Evolutionary conservation across 2,888 invertebrate genomes (phyloP).

Genomic region (Gandaritis pyraliata): DNA sequence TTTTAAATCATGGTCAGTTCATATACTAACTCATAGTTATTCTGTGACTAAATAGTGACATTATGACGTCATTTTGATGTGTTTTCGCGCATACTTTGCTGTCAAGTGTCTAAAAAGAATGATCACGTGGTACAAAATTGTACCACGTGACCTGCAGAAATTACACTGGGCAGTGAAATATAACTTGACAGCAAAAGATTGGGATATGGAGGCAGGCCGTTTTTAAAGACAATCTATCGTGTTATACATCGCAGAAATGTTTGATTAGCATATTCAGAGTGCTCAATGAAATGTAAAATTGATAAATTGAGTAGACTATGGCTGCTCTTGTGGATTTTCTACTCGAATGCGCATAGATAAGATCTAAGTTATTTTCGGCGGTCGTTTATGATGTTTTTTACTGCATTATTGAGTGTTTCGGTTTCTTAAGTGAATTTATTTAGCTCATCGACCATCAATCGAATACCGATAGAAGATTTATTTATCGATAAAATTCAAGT

Average conservation of each 20-base stretch:
- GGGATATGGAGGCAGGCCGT: too few relatives aligned
- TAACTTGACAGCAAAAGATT: too few relatives aligned
- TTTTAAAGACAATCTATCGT: too few relatives aligned
- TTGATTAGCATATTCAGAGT: constrained; percentile 48
- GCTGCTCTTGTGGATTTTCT: constrained; percentile 43
- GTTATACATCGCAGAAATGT: constrained; percentile 3
- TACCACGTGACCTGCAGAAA: too few relatives aligned
- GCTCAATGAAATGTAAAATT: constrained; percentile 49
- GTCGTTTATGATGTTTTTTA: constrained; percentile 38
- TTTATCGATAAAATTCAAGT: neutral
- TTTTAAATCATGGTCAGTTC: too few relatives aligned
- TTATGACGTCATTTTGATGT: too few relatives aligned
- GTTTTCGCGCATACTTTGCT: too few relatives aligned
- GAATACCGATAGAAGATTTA: constrained; percentile 14
- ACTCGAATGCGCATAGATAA: constrained; percentile 42
- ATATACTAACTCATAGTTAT: too few relatives aligned
- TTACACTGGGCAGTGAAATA: too few relatives aligned
- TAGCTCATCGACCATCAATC: constrained; percentile 14
- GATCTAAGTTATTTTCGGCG: constrained; percentile 39
- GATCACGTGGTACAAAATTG: too few relatives aligned
- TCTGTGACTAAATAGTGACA: too few relatives aligned
- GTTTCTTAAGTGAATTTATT: constrained; percentile 19
- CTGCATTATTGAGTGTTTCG: constrained; percentile 14
- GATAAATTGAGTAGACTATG: constrained; percentile 47
- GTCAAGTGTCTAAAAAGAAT: too few relatives aligned